Evolutionary conservation across 2,888 invertebrate species (phyloP).

Genomic region (Peribatodes rhomboidaria): DNA sequence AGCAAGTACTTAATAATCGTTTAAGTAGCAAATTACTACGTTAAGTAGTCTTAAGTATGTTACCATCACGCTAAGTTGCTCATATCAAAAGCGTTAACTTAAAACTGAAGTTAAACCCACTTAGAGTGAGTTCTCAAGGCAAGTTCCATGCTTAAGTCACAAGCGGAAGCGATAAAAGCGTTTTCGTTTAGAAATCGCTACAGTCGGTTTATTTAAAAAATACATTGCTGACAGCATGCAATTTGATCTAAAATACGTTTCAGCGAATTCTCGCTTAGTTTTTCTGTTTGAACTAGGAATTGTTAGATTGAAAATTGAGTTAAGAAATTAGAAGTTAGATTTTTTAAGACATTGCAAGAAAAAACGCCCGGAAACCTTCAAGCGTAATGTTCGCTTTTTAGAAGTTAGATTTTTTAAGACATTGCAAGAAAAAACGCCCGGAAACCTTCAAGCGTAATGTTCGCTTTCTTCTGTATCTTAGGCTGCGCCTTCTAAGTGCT

Average conservation of each 20-base stretch:
- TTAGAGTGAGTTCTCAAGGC: slow-evolving; percentile 63
- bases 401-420: not conserved
- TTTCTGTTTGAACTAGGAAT: not conserved
- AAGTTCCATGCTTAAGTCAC: slow-evolving; percentile 22
- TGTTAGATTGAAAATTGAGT: too few species aligned
- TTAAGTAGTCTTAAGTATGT: slow-evolving; percentile 53
- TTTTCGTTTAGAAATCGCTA: too few species aligned
- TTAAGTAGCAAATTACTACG: slow-evolving; percentile 41
- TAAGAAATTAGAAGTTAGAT: too few species aligned
- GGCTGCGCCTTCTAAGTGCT: slow-evolving; percentile 59
- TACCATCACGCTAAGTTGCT: slow-evolving; percentile 59
- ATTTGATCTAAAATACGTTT: not conserved
- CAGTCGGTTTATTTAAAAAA: not conserved
- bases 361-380: not conserved
- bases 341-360: not conserved
- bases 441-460: not conserved
- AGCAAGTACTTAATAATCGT: not conserved
- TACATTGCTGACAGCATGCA: not conserved
- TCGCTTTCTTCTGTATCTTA: slow-evolving; percentile 42
- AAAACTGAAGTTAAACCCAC: slow-evolving; percentile 65
- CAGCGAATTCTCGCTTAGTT: too few species aligned
- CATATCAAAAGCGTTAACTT: slow-evolving; percentile 63
- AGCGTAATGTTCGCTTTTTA: not conserved
- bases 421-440: not conserved
- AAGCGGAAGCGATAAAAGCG: slow-evolving; percentile 16